These are phyloP conservation scores for Bombylius discolor DNA, from an alignment of 2,888 invertebrate genomes.

Conservation along the genomic window DNA sequence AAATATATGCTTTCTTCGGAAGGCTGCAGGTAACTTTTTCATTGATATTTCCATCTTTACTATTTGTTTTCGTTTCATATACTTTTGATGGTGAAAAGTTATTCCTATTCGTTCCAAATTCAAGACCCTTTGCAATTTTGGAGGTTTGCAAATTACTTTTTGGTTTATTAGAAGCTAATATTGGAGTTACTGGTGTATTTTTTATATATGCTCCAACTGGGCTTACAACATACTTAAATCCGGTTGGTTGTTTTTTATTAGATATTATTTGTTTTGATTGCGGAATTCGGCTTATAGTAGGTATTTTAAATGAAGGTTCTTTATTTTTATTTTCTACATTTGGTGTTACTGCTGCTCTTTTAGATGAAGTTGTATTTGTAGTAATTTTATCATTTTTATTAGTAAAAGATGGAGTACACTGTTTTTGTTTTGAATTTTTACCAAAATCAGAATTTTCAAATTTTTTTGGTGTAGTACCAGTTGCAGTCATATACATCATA, in stretches of 20 bases:
- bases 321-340: neutral
- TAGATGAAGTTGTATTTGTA: neutral
- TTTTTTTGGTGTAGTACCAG: neutral
- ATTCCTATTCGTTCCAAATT: conserved; percentile 17
- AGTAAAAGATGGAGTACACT: conserved; percentile 3
- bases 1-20: conserved; percentile 33
- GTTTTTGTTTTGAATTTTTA: neutral
- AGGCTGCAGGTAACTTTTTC: conserved; percentile 13
- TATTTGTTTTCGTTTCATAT: neutral
- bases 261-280: conserved; percentile 2
- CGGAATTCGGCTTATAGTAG: conserved; percentile 10
- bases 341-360: neutral
- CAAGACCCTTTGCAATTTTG: conserved; percentile 22
- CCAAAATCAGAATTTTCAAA: neutral
- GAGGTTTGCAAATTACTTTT: conserved; percentile 13
- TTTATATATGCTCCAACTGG: conserved; percentile 36
- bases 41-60: neutral
- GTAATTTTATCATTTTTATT: conserved; percentile 3
- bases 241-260: conserved; percentile 3
- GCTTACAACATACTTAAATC: conserved; percentile 32
- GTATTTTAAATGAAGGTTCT: conserved; percentile 18
- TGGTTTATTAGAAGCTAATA: conserved; percentile 27
- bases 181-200: conserved; percentile 31
- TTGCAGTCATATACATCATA: conserved; percentile 24
- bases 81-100: neutral